Evolutionary conservation across 2,888 invertebrate genomes (phyloP), one percentile per base, ranked within the genome.

Genomic region (Thereva nobilitata): DNA sequence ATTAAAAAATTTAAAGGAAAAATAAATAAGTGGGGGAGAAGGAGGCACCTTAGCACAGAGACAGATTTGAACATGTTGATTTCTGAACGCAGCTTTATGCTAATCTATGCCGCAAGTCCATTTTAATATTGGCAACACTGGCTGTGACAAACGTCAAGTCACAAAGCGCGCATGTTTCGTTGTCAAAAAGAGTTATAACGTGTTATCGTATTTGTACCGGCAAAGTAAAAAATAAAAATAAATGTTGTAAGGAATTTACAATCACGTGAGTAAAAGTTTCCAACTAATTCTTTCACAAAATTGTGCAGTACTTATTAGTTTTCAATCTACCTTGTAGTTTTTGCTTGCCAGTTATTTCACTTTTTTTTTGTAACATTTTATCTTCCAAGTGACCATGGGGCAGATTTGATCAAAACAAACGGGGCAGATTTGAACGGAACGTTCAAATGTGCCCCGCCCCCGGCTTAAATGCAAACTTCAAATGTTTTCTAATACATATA

Each of bases 31-130:
- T 47, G 23, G 47, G 10, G 47, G 47, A 47, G 12, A 47, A 47
- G 47, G 47, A 47, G n/a, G 10, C 47, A 47, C 47, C 47, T 47
- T 47, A 47, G 47, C 47, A 47, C 47, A 47, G 47, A 47, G 47
- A 7, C 47, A 47, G 47, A 47, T 47, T 47, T 47, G 47, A 47
- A 47, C 47, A 47, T 45, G 45, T 45, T 45, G 45, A 45, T 45
- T 45, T 45, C 45, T 45, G 45, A 45, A 45, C 6, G 45, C 45
- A 45, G 45, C 45, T 45, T 45, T 45, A 45, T 45, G 45, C 12
- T 45, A 45, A 45, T 45, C 45, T 45, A 45, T 45, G 45, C 45
- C 45, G 45, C 6, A 45, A 45, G n/a, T 45, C 45, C 45, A 45
- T 45, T 45, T 45, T 45, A 45, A 45, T 45, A 45, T 45, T 45